These are phyloP conservation scores for Puntigrus tetrazona DNA, from an alignment of 2,113 vertebrate species.

Conservation along the genomic window DNA sequence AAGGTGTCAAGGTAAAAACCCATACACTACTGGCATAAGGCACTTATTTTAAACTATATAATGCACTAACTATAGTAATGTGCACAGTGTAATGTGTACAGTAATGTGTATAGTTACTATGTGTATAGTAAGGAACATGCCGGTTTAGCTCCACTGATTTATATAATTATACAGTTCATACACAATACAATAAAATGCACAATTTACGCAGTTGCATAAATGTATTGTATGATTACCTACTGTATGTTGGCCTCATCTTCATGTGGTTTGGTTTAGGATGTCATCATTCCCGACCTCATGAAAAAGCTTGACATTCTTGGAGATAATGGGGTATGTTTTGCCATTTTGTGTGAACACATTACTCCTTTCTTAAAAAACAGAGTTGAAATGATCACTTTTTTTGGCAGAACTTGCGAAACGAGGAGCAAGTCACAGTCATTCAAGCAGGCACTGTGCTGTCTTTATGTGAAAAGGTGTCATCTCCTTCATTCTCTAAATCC, in stretches of 20 bases:
- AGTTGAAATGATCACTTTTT: background rate
- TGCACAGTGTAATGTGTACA: too few species aligned
- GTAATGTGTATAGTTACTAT: too few species aligned
- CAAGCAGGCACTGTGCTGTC: conserved; percentile 57
- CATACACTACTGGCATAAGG: background rate
- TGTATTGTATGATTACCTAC: background rate
- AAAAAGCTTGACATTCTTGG: conserved; percentile 98
- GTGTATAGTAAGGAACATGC: background rate
- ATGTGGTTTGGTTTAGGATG: conserved; percentile 82
- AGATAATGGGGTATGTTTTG: conserved; percentile 89
- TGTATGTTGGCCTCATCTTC: background rate
- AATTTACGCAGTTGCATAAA: background rate
- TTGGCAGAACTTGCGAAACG: conserved; percentile 52
- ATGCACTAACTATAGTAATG: background rate
- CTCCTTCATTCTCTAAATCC: background rate
- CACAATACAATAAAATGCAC: background rate
- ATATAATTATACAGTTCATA: background rate
- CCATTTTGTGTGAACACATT: background rate
- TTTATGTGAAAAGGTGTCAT: conserved; percentile 56
- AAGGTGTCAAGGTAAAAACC: conserved; percentile 91
- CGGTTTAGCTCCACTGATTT: background rate
- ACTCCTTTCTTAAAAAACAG: background rate
- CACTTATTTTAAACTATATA: background rate
- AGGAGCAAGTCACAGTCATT: conserved; percentile 59
- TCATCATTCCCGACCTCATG: conserved; percentile 97